These are phyloP conservation scores for Laticauda colubrina DNA, from an alignment of 2,113 vertebrate species.

Conservation along the genomic window DNA sequence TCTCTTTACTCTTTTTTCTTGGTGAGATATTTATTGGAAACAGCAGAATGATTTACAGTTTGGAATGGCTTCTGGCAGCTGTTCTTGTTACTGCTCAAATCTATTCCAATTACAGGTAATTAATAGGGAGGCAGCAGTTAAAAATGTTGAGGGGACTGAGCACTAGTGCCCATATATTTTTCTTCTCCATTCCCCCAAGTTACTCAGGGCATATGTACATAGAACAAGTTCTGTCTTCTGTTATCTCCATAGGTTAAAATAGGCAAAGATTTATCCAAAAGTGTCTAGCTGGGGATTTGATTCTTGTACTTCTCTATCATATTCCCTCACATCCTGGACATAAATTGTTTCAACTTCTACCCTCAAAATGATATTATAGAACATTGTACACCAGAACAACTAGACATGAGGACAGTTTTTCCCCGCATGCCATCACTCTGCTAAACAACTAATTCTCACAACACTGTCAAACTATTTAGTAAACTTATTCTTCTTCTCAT, in stretches of 20 bases:
- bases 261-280: neutral
- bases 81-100: constrained; percentile 76
- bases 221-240: neutral
- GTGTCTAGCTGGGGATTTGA: neutral
- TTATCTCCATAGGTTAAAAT: neutral
- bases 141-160: neutral
- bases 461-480: no score
- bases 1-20: constrained; percentile 62
- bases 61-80: constrained; percentile 81
- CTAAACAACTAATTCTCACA: no score
- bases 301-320: neutral
- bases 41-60: constrained; percentile 56
- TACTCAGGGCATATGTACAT: neutral
- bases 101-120: constrained; percentile 86
- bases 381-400: no score
- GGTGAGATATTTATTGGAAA: constrained; percentile 63
- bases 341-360: no score
- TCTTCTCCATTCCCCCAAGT: neutral
- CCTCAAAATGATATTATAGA: no score
- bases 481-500: no score
- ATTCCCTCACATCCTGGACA: neutral
- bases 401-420: no score
- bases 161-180: neutral
- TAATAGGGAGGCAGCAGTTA: rapidly evolving
- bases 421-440: no score